Conservation (phyloP, 2,113 vertebrate species). For the Pseudorhombus dupliciocellatus region DNA sequence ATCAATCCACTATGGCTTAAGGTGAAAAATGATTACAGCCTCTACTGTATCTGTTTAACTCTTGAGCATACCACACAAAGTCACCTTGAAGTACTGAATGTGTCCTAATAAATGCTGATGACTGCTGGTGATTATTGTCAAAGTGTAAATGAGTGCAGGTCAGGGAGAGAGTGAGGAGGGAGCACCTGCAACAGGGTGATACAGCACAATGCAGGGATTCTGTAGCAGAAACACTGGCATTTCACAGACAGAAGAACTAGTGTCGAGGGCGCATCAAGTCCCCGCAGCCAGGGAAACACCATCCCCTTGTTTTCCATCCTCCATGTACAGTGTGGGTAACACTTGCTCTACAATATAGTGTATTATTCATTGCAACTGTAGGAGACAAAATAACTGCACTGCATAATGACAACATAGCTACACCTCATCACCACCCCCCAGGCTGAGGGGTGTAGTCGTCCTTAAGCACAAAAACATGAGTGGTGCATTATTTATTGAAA, state of each 20-base stretch:
- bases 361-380: conserved; percentile 59
- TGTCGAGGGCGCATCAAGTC: not conserved
- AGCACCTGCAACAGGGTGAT: too few species aligned
- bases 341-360: conserved; percentile 16
- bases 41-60: too few species aligned
- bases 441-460: not conserved
- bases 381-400: conserved; percentile 11
- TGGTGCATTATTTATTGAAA: conserved; percentile 52
- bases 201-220: too few species aligned
- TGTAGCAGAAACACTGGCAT: too few species aligned
- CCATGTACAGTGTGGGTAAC: not conserved
- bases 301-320: conserved; percentile 17
- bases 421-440: conserved; percentile 1
- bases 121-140: too few species aligned
- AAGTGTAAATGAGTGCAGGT: too few species aligned
- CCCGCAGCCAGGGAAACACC: conserved; percentile 15
- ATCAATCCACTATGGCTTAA: too few species aligned
- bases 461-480: not conserved
- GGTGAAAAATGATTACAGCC: too few species aligned
- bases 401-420: conserved; percentile 14
- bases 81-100: too few species aligned
- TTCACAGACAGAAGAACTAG: conserved; percentile 7
- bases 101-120: too few species aligned
- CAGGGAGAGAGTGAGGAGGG: too few species aligned
- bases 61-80: too few species aligned